A percentile compares a stretch with the other conserved stretches of the same genome.
Evolutionary conservation across 2,888 invertebrate species (phyloP).

Genomic region (Hirtodrosophila trivittata): DNA sequence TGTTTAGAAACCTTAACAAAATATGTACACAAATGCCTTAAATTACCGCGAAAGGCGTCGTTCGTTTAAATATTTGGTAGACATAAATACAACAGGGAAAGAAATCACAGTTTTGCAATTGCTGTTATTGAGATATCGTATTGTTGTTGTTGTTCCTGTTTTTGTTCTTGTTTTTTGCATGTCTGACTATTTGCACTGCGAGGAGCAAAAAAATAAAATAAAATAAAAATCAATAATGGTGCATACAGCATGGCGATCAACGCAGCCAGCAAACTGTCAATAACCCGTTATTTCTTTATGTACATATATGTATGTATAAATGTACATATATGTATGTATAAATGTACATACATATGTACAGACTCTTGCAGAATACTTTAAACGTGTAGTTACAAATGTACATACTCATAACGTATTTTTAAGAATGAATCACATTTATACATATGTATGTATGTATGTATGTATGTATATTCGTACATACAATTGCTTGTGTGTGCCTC

Average conservation of each 20-base stretch:
- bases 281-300: slow-evolving; percentile 29
- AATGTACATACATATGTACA: slow-evolving; percentile 2
- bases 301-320: neutral
- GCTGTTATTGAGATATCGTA: no score
- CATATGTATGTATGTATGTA: neutral
- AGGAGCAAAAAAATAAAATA: slow-evolving; percentile 15
- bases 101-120: slow-evolving; percentile 64
- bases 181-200: slow-evolving; percentile 31
- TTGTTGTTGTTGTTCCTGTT: slow-evolving; percentile 12
- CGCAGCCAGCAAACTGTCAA: slow-evolving; percentile 23
- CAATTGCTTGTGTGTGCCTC: neutral
- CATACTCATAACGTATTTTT: neutral
- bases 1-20: slow-evolving; percentile 78
- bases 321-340: slow-evolving; percentile 1
- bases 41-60: slow-evolving; percentile 69
- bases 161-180: slow-evolving; percentile 18
- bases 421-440: neutral
- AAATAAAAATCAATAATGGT: slow-evolving; percentile 13
- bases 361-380: neutral
- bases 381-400: no score
- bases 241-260: slow-evolving; percentile 20
- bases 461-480: neutral
- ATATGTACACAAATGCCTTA: slow-evolving; percentile 67
- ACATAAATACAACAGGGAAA: slow-evolving; percentile 40
- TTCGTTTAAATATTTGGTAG: slow-evolving; percentile 62